phyloP scores from a whole-genome alignment of 2,797 vertebrate genomes.

The Halcyon leucocephala region DNA sequence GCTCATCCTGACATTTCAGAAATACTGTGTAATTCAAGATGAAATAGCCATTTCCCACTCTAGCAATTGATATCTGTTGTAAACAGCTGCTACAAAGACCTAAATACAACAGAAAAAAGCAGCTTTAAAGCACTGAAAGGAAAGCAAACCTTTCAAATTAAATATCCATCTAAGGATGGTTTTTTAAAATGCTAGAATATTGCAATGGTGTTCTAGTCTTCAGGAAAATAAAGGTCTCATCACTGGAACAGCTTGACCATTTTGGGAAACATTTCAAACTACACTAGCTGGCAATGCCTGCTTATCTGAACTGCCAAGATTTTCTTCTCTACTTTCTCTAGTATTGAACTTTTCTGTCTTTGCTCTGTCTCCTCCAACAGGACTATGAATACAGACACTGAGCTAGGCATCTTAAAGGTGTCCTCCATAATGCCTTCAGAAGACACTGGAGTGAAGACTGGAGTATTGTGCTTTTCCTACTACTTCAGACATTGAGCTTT shows the following conservation, averaged over 20 bases:
- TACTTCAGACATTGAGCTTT: neutral
- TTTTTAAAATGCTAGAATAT: neutral
- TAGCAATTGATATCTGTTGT: neutral
- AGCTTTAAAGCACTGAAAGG: neutral
- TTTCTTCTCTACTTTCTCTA: neutral
- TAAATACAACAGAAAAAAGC: neutral
- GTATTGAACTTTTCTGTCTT: neutral
- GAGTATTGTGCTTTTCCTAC: neutral
- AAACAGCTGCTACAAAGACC: neutral
- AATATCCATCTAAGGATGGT: neutral
- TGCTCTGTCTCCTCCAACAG: neutral
- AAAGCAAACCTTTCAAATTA: neutral
- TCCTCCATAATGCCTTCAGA: neutral
- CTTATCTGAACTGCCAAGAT: neutral
- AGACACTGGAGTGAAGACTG: neutral
- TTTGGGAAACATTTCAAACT: neutral
- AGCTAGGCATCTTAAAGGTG: neutral
- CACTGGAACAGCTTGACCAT: neutral
- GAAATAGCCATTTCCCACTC: neutral
- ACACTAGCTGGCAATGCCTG: neutral
- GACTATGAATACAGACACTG: neutral
- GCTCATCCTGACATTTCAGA: conserved; percentile 8
- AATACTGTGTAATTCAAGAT: conserved; percentile 21
- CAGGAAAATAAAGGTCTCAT: neutral
- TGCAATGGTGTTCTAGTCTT: neutral